Conservation (phyloP, 2,888 invertebrate genomes). For the Synanthedon andrenaeformis region DNA sequence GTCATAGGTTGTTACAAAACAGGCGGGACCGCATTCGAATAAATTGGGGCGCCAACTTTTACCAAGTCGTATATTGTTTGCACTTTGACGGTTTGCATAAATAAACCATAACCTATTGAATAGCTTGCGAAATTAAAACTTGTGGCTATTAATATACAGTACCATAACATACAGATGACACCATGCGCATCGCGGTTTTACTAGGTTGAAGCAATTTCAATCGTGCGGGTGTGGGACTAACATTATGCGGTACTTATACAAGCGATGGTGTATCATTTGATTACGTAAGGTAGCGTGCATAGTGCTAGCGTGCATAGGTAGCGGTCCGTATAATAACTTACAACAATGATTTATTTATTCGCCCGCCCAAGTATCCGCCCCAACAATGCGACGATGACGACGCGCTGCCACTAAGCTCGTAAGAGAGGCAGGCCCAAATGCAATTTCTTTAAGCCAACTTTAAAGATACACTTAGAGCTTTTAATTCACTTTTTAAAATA, state of each 20-base stretch:
- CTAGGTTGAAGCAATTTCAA: too few species aligned
- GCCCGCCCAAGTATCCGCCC: constrained; percentile 8
- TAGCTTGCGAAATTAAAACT: too few species aligned
- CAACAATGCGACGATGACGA: background rate
- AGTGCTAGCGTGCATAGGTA: constrained; percentile 33
- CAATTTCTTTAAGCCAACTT: background rate
- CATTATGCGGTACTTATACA: background rate
- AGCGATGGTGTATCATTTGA: constrained; percentile 17
- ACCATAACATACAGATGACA: too few species aligned
- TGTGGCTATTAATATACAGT: too few species aligned
- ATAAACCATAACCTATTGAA: too few species aligned
- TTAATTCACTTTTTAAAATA: too few species aligned
- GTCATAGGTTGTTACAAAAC: background rate
- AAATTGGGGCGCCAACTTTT: too few species aligned
- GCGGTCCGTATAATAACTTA: constrained; percentile 41
- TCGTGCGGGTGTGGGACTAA: background rate
- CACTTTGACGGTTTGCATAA: too few species aligned
- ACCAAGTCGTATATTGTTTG: too few species aligned
- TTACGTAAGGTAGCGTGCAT: constrained; percentile 44
- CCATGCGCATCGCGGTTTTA: too few species aligned
- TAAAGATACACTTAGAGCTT: background rate
- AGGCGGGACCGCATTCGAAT: too few species aligned
- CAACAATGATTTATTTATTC: constrained; percentile 32
- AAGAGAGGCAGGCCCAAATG: constrained; percentile 8
- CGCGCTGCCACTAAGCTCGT: background rate